A percentile compares a stretch with the other conserved stretches of the same genome.
These are phyloP conservation scores for Magallana angulata DNA, from an alignment of 1,140 invertebrate genomes.

Conservation along the genomic window DNA sequence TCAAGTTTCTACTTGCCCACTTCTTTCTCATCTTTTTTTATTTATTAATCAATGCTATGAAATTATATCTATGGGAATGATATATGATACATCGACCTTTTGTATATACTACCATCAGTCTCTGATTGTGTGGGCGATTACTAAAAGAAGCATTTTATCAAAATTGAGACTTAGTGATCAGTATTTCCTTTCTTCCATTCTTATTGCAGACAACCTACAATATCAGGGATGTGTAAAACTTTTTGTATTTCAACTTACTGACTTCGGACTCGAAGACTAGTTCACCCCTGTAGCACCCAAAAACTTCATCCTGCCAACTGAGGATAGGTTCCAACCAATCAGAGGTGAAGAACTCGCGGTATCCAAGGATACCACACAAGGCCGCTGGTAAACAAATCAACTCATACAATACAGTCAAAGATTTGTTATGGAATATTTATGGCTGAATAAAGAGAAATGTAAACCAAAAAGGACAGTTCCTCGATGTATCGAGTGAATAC, in stretches of 20 bases:
- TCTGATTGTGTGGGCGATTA: no score
- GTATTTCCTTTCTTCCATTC: neutral
- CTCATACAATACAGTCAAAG: no score
- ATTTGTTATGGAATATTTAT: neutral
- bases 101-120: no score
- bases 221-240: no score
- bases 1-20: no score
- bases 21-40: no score
- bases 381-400: conserved; percentile 65
- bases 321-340: conserved; percentile 74
- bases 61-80: no score
- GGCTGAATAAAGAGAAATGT: neutral
- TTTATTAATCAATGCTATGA: no score
- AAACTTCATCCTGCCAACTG: conserved; percentile 69
- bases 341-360: conserved; percentile 70
- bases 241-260: conserved; percentile 37
- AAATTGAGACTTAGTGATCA: neutral
- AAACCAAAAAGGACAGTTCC: no score
- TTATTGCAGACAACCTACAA: no score
- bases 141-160: neutral
- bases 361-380: conserved; percentile 76
- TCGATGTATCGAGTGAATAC: no score
- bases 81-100: no score
- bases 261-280: conserved; percentile 51
- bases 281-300: conserved; percentile 67